phyloP scores from a whole-genome alignment of 1,140 invertebrate species.

The Pseudomyrmex flavicornis region DNA sequence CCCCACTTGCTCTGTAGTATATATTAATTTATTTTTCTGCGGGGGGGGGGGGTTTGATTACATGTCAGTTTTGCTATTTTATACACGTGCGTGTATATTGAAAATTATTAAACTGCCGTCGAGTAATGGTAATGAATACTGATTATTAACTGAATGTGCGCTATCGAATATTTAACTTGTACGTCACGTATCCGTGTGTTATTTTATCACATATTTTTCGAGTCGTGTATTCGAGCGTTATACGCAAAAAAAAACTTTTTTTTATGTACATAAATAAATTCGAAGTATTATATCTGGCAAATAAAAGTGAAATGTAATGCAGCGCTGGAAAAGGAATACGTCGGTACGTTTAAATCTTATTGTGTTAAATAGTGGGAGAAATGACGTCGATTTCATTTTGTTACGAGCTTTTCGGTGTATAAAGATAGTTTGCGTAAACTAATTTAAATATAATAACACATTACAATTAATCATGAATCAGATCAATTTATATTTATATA shows the following conservation, averaged over 20 bases:
- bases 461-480: slow-evolving; percentile 9
- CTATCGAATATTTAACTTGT: not conserved
- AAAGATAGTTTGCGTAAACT: not conserved
- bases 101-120: not conserved
- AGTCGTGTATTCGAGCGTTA: not conserved
- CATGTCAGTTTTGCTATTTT: not conserved
- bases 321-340: no score
- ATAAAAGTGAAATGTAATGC: no score
- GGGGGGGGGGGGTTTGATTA: not conserved
- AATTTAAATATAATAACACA: not conserved
- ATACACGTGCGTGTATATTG: not conserved
- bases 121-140: not conserved
- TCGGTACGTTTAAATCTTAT: not conserved
- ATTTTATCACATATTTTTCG: not conserved
- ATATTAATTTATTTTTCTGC: slow-evolving; percentile 33
- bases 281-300: no score
- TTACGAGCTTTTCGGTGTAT: not conserved
- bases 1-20: not conserved
- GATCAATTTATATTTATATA: no score
- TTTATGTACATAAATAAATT: no score
- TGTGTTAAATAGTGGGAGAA: not conserved
- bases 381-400: not conserved
- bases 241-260: no score
- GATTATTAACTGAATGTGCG: slow-evolving; percentile 13
- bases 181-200: not conserved